Evolutionary conservation across 2,888 invertebrate species (phyloP).

Genomic region (Agrochola circellaris): DNA sequence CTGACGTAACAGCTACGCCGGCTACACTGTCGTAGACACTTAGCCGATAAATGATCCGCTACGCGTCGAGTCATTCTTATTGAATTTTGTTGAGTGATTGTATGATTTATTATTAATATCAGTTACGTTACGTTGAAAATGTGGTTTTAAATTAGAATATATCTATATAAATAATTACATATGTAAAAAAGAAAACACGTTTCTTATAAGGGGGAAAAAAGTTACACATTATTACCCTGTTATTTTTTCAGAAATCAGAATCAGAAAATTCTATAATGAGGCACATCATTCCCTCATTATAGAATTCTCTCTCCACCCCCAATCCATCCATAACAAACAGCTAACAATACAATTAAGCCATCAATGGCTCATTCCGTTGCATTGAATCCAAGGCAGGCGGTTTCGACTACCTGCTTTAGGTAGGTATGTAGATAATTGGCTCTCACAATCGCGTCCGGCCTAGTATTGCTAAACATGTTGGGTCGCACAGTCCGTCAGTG

Average conservation of each 20-base stretch:
- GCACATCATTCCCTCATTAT: not conserved
- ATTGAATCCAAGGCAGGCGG: conserved; percentile 19
- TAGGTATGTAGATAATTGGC: conserved; percentile 37
- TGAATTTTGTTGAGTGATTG: not conserved
- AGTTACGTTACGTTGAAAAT: not conserved
- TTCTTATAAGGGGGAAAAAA: too few species aligned
- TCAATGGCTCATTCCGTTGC: conserved; percentile 7
- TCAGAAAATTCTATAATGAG: too few species aligned
- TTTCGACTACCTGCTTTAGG: conserved; percentile 28
- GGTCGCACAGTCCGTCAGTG: conserved; percentile 40
- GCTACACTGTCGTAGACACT: conserved; percentile 32
- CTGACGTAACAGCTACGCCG: conserved; percentile 15
- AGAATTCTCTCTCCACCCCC: not conserved
- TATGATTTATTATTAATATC: not conserved
- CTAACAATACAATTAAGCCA: conserved; percentile 10
- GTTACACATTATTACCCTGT: too few species aligned
- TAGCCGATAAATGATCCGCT: not conserved
- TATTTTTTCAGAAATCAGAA: too few species aligned
- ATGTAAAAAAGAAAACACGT: too few species aligned
- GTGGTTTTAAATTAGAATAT: not conserved
- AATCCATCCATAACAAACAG: not conserved
- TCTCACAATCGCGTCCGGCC: conserved; percentile 29
- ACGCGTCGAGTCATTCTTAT: conserved; percentile 1
- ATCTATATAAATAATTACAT: too few species aligned
- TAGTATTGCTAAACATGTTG: conserved; percentile 46